Evolutionary conservation across 2,888 invertebrate genomes (phyloP).

Genomic region (Netelia fuscicornis): DNA sequence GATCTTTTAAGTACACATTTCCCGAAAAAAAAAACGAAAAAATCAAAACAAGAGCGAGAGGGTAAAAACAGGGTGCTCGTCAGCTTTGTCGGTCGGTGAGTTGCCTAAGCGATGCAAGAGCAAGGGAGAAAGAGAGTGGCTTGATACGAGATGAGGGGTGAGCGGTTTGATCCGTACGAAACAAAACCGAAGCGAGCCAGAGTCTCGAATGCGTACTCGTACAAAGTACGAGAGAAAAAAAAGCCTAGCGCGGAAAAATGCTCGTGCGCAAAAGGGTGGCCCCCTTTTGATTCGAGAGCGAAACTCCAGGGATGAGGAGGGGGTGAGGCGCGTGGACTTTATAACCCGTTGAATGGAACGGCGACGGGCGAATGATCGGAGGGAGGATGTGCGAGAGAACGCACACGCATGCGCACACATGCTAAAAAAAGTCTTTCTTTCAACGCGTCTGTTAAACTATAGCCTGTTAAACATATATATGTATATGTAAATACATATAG

Average conservation of each 20-base stretch:
- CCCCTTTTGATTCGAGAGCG: slow-evolving; percentile 61
- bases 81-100: slow-evolving; percentile 70
- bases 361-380: slow-evolving; percentile 80
- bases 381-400: slow-evolving; percentile 80
- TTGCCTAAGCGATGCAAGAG: slow-evolving; percentile 8
- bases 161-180: slow-evolving; percentile 59
- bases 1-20: slow-evolving; percentile 23
- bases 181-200: slow-evolving; percentile 53
- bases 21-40: not conserved
- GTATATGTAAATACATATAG: not conserved
- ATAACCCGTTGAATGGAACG: slow-evolving; percentile 63
- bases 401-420: slow-evolving; percentile 26
- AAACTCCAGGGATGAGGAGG: not conserved
- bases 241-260: slow-evolving; percentile 67
- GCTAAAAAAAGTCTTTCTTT: slow-evolving; percentile 71
- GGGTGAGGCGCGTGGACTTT: slow-evolving; percentile 52
- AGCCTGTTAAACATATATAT: not conserved
- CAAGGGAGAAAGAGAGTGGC: not conserved
- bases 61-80: slow-evolving; percentile 50
- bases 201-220: slow-evolving; percentile 26
- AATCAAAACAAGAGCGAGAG: slow-evolving; percentile 32
- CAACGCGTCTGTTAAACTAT: slow-evolving; percentile 71
- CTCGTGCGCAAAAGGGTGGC: slow-evolving; percentile 61
- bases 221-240: slow-evolving; percentile 51
- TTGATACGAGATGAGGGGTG: slow-evolving; percentile 35